Evolutionary conservation across 2,797 vertebrate species (phyloP), one percentile per base, ranked within the genome.

Genomic region (Acipenser oxyrinchus): DNA sequence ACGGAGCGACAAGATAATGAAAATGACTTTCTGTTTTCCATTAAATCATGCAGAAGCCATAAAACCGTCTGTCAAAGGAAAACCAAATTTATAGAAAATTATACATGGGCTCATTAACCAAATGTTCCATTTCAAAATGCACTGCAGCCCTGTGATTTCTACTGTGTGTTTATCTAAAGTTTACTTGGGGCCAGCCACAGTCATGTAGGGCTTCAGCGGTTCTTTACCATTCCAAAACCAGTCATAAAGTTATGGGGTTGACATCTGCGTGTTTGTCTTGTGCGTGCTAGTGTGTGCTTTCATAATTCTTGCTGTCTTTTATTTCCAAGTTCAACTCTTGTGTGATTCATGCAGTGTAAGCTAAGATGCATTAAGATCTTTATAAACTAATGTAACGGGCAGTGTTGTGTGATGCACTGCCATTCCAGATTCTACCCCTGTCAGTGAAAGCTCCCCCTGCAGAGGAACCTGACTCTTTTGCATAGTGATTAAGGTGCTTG

Each of bases 1-100:
- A 13, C 13, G 37, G 37, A 37, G 18, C 23, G 10, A 62, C 48
- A 62, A 37, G 18, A 62, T 62, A 62, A 62, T 62, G 60, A 18
- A 62, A 62, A 37, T 18, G 10, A 48, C 12, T 18, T 62, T 62
- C 60, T 62, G 60, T 18, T 62, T 9, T 37, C 60, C 60, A 62
- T 62, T 62, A 62, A 48, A 48, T 48, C 8, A 12, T 10, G 37
- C 18, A 23, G 8, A 37, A 15, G 8, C 23, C 12, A 58, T 58
- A 58, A 58, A 58, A 11, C 55, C 12, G 11, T 58, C 12, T 58
- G 5, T n/a, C 12, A 58, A 58, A 37, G 37, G 37, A 37, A 37
- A 37, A 37, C 37, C 3, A 37, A 37, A 37, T 37, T 37, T 37
- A 37, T 37, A 37, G 55, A 58, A n/a, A n/a, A 58, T 58, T 58